Conservation (phyloP, 1,140 invertebrate genomes). For the Melipona quadrifasciata region DNA sequence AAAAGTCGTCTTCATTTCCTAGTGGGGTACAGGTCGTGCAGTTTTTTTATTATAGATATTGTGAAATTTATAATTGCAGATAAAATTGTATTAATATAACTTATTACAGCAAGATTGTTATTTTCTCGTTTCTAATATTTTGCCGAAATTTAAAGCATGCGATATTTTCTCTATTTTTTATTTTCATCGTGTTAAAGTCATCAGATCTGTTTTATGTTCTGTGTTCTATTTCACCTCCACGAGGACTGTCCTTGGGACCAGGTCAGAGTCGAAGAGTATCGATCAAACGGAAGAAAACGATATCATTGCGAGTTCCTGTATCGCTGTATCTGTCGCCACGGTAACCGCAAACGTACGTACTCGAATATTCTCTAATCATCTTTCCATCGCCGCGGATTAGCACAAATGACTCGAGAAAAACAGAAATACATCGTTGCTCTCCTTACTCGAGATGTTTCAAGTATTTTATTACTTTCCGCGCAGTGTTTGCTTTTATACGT, state of each 20-base stretch:
- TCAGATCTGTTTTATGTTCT: background rate
- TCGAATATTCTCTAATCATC: background rate
- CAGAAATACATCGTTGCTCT: background rate
- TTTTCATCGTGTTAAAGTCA: background rate
- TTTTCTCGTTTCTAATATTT: background rate
- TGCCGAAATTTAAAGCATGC: background rate
- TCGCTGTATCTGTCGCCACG: slow-evolving; percentile 1
- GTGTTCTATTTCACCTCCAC: background rate
- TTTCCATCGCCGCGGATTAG: background rate
- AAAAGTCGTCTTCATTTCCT: no score
- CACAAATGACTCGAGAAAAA: background rate
- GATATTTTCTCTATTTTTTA: background rate
- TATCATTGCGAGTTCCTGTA: background rate
- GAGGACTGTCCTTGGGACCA: background rate
- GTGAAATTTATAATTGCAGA: no score
- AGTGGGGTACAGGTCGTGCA: no score
- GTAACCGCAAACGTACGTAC: background rate
- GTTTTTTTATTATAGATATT: no score
- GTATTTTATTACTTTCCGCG: no score
- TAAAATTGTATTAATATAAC: no score
- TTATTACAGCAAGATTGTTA: no score
- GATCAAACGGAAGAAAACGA: slow-evolving; percentile 59
- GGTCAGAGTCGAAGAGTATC: slow-evolving; percentile 33
- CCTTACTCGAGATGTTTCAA: no score
- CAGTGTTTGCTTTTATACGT: no score